Base-by-base conservation (phyloP, 2,113 vertebrate genomes). In the Trematocara stigmaticum region DNA sequence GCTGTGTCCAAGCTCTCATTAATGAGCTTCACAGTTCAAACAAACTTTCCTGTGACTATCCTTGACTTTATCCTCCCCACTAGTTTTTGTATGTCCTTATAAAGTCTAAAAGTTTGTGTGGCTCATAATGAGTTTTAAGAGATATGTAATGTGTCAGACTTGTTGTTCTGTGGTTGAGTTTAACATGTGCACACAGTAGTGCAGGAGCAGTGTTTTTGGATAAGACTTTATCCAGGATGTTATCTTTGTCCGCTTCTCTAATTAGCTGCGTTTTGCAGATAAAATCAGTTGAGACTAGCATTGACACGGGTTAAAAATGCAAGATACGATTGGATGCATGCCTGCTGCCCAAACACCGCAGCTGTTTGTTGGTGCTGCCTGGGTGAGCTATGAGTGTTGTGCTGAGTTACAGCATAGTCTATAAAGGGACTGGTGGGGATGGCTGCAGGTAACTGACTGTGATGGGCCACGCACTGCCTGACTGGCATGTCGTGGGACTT, bases 1-100 rank as follows among this genome's bases (percentile, higher is more conserved):
- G 78, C 93, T 91, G 94, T 93, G 89, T 92, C 87, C 81, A 86
- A 79, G 80, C 82, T 86, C 89, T 94, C 92, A 90, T 93, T 91
- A 93, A 64, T 71, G 57, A 87, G 88, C 59, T 49, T 87, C 35
- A 42, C 2, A 1, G 42, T 51, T 76, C 49, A 35, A 82, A 59
- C 23, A 45, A 59, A 78, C 6, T 29, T 79, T 57, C 49, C 78
- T 55, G 71, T 1, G 7, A 71, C 52, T 45, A 7, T 10, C 35
- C 15, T 29, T n/a, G 26, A 4, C 59, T 53, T 49, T 49, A 74
- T 76, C 34, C 26, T 2, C 51, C 10, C 51, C 10, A 7, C 64
- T 11, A 56, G 47, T 35, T 31, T 78, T 66, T 47, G 6, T 29
- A 26, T 3, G 2, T 83, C 15, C 7, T 52, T n/a, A 20, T 15